phyloP scores from a whole-genome alignment of 1,140 invertebrate species.

The Macrocentrus cingulum region DNA sequence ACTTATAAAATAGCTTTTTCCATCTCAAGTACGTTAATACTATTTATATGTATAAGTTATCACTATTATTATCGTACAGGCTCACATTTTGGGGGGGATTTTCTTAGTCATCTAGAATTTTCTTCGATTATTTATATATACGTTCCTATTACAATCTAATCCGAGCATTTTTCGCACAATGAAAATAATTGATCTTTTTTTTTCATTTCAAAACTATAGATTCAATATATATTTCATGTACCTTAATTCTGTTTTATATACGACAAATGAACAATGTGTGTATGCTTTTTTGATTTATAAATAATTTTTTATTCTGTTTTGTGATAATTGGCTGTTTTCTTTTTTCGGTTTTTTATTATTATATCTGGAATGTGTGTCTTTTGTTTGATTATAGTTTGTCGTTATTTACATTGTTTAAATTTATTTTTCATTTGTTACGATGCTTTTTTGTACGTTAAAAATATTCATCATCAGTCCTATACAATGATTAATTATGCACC shows the following conservation, averaged over 20 bases:
- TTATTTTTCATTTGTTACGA: not conserved
- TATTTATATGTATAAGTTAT: too few relatives aligned
- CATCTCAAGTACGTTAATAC: constrained; percentile 2
- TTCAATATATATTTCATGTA: too few relatives aligned
- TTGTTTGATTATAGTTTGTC: not conserved
- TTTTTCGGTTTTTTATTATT: not conserved
- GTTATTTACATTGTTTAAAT: not conserved
- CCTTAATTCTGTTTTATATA: too few relatives aligned
- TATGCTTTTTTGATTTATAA: constrained; percentile 8
- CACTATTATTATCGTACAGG: constrained; percentile 5
- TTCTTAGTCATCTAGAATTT: too few relatives aligned
- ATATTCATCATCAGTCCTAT: not conserved
- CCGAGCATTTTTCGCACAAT: not conserved
- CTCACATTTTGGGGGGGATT: too few relatives aligned
- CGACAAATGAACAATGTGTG: constrained; percentile 5
- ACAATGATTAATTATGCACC: too few relatives aligned
- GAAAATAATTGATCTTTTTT: constrained; percentile 14
- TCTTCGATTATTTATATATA: too few relatives aligned
- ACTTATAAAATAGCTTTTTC: constrained; percentile 53
- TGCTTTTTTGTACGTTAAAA: constrained; percentile 1
- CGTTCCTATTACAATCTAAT: too few relatives aligned
- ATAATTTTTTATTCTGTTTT: not conserved
- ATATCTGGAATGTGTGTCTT: not conserved
- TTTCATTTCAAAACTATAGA: too few relatives aligned
- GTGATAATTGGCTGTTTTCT: too few relatives aligned